Base-by-base conservation (phyloP, 2,888 invertebrate species). In the Chrysolina haemoptera region DNA sequence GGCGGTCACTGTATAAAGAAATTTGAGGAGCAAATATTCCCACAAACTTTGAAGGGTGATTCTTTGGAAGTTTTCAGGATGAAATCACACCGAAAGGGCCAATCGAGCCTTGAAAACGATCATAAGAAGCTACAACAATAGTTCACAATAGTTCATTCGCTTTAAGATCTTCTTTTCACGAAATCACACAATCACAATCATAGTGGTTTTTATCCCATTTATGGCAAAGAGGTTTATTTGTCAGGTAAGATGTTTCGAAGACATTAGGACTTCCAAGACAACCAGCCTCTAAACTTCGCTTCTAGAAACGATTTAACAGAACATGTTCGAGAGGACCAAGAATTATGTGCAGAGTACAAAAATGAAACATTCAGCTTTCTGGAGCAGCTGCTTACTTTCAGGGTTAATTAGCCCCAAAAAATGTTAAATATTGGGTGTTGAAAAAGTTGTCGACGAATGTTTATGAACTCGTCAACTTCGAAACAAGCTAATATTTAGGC, bases 61-160 rank as follows among this genome's bases (percentile, higher is more conserved):
- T n/a, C n/a, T n/a, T n/a, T n/a, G n/a, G n/a, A n/a, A n/a, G n/a
- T n/a, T n/a, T n/a, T n/a, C n/a, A n/a, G n/a, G n/a, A n/a, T n/a
- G n/a, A n/a, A 59, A 16, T 27, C 59, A 16, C 12, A 59, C 59
- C 22, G 18, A 59, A 59, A 59, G 59, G 27, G 27, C 16, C 11
- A 59, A 59, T 59, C 59, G 59, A 22, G 59, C 16, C 20, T 14
- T 59, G 20, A 59, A 59, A 59, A 59, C 59, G 20, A 59, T 59
- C 18, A 59, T 59, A 6, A 59, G 59, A 18, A 22, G 22, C 27
- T 59, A 59, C 16, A 11, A 16, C 22, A 27, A 18, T 59, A 18
- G 27, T 59, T 22, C 20, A 22, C 59, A 59, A 18, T 14, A 12
- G 16, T 12, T 16, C 18, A 16, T 59, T 16, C 16, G 59, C 59